phyloP scores from a whole-genome alignment of 2,888 invertebrate species.

The Scaptomyza caliginosa region DNA sequence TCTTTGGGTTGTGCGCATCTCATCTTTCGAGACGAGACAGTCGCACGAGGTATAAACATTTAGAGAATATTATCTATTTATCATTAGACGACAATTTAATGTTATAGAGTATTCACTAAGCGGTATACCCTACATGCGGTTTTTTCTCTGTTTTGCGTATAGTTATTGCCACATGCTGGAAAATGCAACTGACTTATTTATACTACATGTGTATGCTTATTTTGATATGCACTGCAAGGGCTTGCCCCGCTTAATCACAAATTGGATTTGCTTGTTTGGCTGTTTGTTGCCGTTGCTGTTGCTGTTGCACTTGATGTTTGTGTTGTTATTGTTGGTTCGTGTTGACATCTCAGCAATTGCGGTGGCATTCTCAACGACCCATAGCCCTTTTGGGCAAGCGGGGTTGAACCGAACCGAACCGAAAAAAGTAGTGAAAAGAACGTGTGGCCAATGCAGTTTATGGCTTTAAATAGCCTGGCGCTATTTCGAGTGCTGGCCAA shows the following conservation, averaged over 20 bases:
- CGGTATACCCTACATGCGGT: neutral
- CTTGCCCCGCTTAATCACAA: no score
- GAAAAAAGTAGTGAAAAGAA: neutral
- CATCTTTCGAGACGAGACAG: neutral
- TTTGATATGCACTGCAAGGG: slow-evolving; percentile 29
- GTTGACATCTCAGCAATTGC: slow-evolving; percentile 57
- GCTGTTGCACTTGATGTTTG: slow-evolving; percentile 15
- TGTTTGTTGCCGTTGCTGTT: slow-evolving; percentile 7
- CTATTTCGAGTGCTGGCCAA: slow-evolving; percentile 39
- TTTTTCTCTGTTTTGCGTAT: slow-evolving; percentile 15
- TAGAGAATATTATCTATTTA: neutral
- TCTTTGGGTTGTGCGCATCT: slow-evolving; percentile 32
- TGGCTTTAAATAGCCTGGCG: slow-evolving; percentile 48
- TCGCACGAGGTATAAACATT: neutral
- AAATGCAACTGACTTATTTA: slow-evolving; percentile 67
- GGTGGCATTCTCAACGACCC: slow-evolving; percentile 38
- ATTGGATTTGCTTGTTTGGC: slow-evolving; percentile 66
- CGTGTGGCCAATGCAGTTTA: slow-evolving; percentile 61
- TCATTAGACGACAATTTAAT: neutral
- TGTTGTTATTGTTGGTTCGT: slow-evolving; percentile 5
- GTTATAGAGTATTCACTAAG: neutral
- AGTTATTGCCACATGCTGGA: slow-evolving; percentile 68
- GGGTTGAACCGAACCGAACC: neutral
- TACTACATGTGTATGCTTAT: slow-evolving; percentile 37
- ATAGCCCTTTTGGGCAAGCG: slow-evolving; percentile 13